Percentiles rank a stretch among this genome's conserved stretches.
Evolutionary conservation across 2,113 vertebrate species (phyloP).

Genomic region (Nothocercus julius): DNA sequence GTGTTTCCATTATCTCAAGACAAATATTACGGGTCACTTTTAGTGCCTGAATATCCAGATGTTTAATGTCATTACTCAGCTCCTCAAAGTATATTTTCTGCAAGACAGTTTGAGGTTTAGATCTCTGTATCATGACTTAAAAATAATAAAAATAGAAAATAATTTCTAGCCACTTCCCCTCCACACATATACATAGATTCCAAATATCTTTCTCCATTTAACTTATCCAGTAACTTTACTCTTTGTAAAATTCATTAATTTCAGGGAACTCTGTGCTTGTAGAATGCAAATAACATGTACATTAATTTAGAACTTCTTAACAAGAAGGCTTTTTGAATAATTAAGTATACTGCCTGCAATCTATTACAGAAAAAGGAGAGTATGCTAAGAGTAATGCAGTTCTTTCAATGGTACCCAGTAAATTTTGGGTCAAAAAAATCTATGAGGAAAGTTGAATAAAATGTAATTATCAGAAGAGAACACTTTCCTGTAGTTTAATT

Average conservation of each 20-base stretch:
- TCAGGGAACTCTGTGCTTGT: not conserved
- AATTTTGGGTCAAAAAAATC: not conserved
- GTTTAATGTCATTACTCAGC: not conserved
- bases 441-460: too few species aligned
- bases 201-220: not conserved
- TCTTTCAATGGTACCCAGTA: not conserved
- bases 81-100: constrained; percentile 3
- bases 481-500: not conserved
- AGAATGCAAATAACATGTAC: not conserved
- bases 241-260: not conserved
- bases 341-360: not conserved
- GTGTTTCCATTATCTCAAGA: constrained; percentile 54
- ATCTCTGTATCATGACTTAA: not conserved
- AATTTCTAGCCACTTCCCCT: not conserved
- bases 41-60: not conserved
- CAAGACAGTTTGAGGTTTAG: not conserved
- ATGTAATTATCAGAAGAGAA: too few species aligned
- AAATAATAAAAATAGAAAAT: not conserved
- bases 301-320: not conserved
- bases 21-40: not conserved
- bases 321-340: not conserved
- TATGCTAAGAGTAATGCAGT: not conserved
- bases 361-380: not conserved
- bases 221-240: not conserved
- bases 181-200: not conserved